Base-by-base conservation (phyloP, 2,888 invertebrate genomes). In the Ophion ellenae region DNA sequence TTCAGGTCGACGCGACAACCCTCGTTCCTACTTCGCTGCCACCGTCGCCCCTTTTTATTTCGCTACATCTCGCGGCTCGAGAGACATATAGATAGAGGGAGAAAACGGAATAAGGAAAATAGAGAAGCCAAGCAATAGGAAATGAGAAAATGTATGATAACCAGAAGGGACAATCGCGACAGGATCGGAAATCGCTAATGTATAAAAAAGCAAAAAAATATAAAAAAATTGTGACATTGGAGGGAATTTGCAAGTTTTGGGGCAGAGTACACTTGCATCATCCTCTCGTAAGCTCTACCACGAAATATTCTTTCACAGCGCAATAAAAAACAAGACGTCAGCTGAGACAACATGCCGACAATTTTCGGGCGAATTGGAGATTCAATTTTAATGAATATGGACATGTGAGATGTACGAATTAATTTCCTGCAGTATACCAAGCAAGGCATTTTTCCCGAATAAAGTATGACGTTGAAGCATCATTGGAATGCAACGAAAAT, bases 1-100 rank as follows among this genome's bases (percentile, higher is more conserved):
- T 88, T 86, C 88, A 83, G 81, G 69, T 78, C 77, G 83, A 78
- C 74, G 78, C 86, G 83, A 83, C 83, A 86, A 83, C 83, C 81
- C 78, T 81, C 83, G 47, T 77, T 83, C 63, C 83, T 81, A 81
- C 74, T 81, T 74, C 80, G 59, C 81, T 81, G 69, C 59, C 69
- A 47, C 57, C 63, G 73, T 76, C 61, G 57, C 63, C 67, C 57
- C 76, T 83, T 76, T 83, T 77, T 83, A 80, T 85, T 63, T 63
- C 76, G 59, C 75, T 78, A 80, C 77, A 81, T 64, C 81, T 81
- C 81, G 64, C 28, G 64, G 59, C 63, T 78, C 64, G 76, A 83
- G 69, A 63, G 47, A 75, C 28, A 71, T 20, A 78, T 17, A 57
- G 57, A 47, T 14, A 67, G 63, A 40, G 40, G 63, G n/a, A 70